Conservation (phyloP, 2,888 invertebrate species). For the Cantharis nigra region DNA sequence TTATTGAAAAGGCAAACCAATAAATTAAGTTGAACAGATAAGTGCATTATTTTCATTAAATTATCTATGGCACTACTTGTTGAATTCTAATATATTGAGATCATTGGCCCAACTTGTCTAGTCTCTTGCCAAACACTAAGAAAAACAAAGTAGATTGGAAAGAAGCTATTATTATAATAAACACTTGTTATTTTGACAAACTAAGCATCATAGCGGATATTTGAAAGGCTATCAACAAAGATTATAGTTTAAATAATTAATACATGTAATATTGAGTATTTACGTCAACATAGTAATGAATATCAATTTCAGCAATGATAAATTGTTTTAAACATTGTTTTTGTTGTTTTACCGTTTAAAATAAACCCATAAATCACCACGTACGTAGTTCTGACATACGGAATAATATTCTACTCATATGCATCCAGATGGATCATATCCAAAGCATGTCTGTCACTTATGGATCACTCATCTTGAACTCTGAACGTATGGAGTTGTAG, state of each 20-base stretch:
- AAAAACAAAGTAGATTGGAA: neutral
- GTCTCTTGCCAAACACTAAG: neutral
- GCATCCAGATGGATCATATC: too few species aligned
- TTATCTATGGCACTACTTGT: neutral
- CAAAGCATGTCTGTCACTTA: too few species aligned
- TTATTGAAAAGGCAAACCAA: neutral
- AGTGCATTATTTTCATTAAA: neutral
- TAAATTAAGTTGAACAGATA: neutral
- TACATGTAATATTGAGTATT: neutral
- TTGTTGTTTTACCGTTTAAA: neutral
- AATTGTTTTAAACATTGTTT: neutral
- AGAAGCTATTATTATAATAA: neutral
- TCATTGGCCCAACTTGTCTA: neutral
- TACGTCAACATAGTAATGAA: neutral
- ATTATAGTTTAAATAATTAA: neutral
- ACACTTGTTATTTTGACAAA: neutral
- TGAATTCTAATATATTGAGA: neutral
- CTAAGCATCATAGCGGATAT: neutral
- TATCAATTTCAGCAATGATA: neutral
- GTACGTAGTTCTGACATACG: too few species aligned
- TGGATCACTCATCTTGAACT: too few species aligned
- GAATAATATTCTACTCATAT: too few species aligned
- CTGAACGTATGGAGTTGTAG: too few species aligned
- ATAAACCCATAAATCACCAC: too few species aligned
- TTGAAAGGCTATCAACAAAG: neutral